phyloP scores from a whole-genome alignment of 2,797 vertebrate genomes.

The Danio kyathit region DNA sequence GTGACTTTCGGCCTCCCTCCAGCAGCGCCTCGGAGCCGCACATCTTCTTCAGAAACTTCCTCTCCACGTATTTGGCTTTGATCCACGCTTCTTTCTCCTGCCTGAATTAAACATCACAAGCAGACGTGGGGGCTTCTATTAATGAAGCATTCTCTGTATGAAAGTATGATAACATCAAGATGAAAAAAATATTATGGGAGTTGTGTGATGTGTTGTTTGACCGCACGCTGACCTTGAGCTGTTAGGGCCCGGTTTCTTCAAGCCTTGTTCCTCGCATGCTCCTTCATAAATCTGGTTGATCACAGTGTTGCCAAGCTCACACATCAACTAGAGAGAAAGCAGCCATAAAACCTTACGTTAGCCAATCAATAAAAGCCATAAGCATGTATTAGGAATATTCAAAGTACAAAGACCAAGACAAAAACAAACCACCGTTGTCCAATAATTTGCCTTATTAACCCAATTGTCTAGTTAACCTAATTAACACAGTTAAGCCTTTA shows the following conservation, averaged over 20 bases:
- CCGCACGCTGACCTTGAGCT: slow-evolving; percentile 85
- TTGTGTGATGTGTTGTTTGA: background rate
- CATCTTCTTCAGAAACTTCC: slow-evolving; percentile 90
- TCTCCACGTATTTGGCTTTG: slow-evolving; percentile 96
- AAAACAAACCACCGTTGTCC: too few species aligned
- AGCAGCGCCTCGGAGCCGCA: slow-evolving; percentile 73
- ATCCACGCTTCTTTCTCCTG: slow-evolving; percentile 99
- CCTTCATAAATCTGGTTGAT: slow-evolving; percentile 97
- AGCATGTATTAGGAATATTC: background rate
- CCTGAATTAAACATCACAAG: slow-evolving; percentile 71
- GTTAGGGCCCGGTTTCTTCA: slow-evolving; percentile 88
- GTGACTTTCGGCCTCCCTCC: slow-evolving; percentile 81
- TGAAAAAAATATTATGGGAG: background rate
- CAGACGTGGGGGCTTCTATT: background rate
- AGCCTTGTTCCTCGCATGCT: slow-evolving; percentile 84
- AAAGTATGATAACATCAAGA: too few species aligned
- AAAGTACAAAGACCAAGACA: too few species aligned
- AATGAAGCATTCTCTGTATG: background rate
- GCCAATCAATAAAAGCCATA: background rate
- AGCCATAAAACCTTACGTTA: background rate
- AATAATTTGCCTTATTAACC: too few species aligned
- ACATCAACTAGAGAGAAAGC: slow-evolving; percentile 88
- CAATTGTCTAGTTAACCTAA: too few species aligned
- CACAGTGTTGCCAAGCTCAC: slow-evolving; percentile 92
- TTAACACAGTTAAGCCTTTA: too few species aligned